phyloP scores from a whole-genome alignment of 2,113 vertebrate genomes.

The Odocoileus hemionus region DNA sequence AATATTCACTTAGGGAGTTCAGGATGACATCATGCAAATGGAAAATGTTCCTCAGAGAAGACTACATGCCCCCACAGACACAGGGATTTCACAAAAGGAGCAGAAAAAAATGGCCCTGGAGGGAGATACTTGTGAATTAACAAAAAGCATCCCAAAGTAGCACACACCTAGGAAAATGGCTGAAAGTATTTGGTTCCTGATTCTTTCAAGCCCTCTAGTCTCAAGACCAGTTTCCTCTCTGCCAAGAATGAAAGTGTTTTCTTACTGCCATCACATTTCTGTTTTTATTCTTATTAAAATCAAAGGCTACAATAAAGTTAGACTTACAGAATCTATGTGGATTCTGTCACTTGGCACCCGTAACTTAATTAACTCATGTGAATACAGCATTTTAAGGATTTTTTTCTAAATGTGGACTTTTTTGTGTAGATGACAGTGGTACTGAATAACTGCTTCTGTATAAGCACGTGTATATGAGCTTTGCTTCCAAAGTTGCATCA shows the following conservation, averaged over 20 bases:
- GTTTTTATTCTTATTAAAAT: background rate
- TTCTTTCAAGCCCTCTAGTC: background rate
- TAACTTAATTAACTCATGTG: background rate
- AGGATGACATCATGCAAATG: background rate
- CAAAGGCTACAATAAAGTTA: background rate
- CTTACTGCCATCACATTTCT: background rate
- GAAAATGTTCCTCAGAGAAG: background rate
- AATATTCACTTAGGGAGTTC: background rate
- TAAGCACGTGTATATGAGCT: background rate
- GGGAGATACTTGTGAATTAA: background rate
- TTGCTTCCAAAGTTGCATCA: background rate
- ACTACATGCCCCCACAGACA: background rate
- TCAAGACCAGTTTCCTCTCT: background rate
- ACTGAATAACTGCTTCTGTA: rapidly evolving
- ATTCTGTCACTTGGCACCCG: background rate
- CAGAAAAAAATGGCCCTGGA: background rate
- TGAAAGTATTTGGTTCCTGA: background rate
- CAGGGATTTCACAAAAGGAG: background rate
- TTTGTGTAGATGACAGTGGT: background rate
- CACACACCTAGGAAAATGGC: background rate
- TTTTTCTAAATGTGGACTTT: background rate
- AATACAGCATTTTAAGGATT: background rate
- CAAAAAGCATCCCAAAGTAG: background rate
- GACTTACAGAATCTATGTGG: background rate
- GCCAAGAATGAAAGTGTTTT: background rate